A percentile compares a stretch with the other conserved stretches of the same genome.
Conservation (phyloP, 1,140 invertebrate genomes). For the Helicoverpa zea region DNA sequence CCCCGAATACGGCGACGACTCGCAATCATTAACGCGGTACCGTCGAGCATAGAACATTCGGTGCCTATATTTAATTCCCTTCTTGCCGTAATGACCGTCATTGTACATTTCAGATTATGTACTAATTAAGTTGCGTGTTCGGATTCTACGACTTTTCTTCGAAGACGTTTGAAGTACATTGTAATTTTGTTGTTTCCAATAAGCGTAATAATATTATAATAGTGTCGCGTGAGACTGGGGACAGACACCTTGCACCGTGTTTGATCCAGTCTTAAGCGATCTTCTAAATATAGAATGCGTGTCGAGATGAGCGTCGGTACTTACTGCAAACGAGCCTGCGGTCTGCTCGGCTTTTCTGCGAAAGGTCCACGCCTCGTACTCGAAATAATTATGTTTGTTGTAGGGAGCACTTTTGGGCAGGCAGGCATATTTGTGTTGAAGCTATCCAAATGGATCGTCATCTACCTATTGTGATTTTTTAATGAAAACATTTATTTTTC, state of each 20-base stretch:
- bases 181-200: conserved; percentile 66
- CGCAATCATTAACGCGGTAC: conserved; percentile 71
- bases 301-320: conserved; percentile 69
- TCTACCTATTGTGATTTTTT: conserved; percentile 57
- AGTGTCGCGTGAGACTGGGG: conserved; percentile 62
- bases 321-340: conserved; percentile 69
- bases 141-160: conserved; percentile 56
- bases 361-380: conserved; percentile 36
- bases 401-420: conserved; percentile 22
- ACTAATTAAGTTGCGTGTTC: conserved; percentile 60
- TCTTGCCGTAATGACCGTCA: conserved; percentile 59
- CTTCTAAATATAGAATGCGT: conserved; percentile 78
- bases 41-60: conserved; percentile 68
- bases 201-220: conserved; percentile 54
- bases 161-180: conserved; percentile 59
- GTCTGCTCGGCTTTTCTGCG: conserved; percentile 67
- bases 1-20: conserved; percentile 61
- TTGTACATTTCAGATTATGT: conserved; percentile 57
- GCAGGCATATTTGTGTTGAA: conserved; percentile 7
- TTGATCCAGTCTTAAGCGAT: conserved; percentile 70
- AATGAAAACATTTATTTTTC: conserved; percentile 68
- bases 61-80: conserved; percentile 70
- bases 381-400: conserved; percentile 32
- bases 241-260: conserved; percentile 67
- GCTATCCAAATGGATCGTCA: not conserved